These are phyloP conservation scores for Urechis unicinctus DNA, from an alignment of 2,888 invertebrate species.

Conservation along the genomic window DNA sequence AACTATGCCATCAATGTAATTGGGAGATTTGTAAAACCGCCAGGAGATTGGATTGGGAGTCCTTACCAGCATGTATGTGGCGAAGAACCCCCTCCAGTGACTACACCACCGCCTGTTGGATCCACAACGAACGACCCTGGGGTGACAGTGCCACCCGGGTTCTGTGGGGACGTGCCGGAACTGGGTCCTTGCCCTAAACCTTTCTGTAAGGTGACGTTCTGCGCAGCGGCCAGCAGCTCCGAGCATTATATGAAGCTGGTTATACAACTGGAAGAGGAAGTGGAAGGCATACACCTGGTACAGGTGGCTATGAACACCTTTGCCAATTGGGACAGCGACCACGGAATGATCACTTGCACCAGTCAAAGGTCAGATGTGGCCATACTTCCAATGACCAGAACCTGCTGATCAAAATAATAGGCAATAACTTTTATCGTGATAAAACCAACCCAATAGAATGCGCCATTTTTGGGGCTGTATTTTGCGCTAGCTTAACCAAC, in stretches of 20 bases:
- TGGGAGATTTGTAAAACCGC: conserved; percentile 9
- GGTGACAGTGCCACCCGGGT: conserved; percentile 4
- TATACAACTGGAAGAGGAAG: conserved; percentile 1
- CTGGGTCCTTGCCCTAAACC: background rate
- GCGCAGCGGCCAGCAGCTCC: background rate
- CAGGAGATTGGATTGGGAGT: conserved; percentile 1
- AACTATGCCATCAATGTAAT: conserved; percentile 12
- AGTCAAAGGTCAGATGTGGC: background rate
- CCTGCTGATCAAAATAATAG: no score
- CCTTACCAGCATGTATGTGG: conserved; percentile 8
- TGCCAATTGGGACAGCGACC: background rate
- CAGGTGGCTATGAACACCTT: conserved; percentile 3
- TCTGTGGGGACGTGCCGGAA: background rate
- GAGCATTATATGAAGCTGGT: conserved; percentile 2
- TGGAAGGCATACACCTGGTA: background rate
- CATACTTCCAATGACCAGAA: no score
- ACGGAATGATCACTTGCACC: conserved; percentile 10
- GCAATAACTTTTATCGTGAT: no score
- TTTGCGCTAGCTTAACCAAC: no score
- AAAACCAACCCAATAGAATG: no score
- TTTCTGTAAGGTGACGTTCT: conserved; percentile 5
- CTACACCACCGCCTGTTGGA: conserved; percentile 19
- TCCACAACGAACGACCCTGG: conserved; percentile 20
- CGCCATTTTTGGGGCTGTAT: no score
- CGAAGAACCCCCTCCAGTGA: conserved; percentile 15